These are phyloP conservation scores for Magallana nippona DNA, from an alignment of 2,888 invertebrate species.

Conservation along the genomic window DNA sequence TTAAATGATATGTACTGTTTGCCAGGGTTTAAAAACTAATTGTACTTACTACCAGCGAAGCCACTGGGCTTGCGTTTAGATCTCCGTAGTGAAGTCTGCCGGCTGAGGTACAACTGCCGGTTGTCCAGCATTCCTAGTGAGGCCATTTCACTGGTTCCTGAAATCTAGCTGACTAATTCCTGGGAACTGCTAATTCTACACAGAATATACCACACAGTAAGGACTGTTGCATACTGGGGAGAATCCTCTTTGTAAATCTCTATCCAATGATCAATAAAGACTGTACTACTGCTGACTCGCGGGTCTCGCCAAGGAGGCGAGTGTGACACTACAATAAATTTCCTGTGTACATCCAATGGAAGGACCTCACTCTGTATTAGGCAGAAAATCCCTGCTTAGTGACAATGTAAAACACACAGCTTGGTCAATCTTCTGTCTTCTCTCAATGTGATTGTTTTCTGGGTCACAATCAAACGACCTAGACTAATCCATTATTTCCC, in stretches of 20 bases:
- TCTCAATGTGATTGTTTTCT: slow-evolving; percentile 34
- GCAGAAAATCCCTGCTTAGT: background rate
- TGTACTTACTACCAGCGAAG: slow-evolving; percentile 49
- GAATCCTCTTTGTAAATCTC: background rate
- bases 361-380: too few relatives aligned
- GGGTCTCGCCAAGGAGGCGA: background rate
- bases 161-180: background rate
- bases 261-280: slow-evolving; percentile 29
- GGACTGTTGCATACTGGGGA: background rate
- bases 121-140: slow-evolving; percentile 41
- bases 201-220: slow-evolving; percentile 13
- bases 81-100: slow-evolving; percentile 57
- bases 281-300: slow-evolving; percentile 1
- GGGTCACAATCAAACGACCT: slow-evolving; percentile 37
- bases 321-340: too few relatives aligned
- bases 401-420: background rate
- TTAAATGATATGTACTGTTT: too few relatives aligned
- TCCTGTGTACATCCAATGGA: too few relatives aligned
- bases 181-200: background rate
- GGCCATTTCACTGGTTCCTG: slow-evolving; percentile 26
- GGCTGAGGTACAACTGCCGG: slow-evolving; percentile 49
- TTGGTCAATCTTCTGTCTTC: background rate
- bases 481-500: slow-evolving; percentile 36
- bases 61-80: slow-evolving; percentile 52
- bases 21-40: too few relatives aligned